These are phyloP conservation scores for Cephus pygmeus DNA, from an alignment of 2,888 invertebrate species.

Conservation along the genomic window DNA sequence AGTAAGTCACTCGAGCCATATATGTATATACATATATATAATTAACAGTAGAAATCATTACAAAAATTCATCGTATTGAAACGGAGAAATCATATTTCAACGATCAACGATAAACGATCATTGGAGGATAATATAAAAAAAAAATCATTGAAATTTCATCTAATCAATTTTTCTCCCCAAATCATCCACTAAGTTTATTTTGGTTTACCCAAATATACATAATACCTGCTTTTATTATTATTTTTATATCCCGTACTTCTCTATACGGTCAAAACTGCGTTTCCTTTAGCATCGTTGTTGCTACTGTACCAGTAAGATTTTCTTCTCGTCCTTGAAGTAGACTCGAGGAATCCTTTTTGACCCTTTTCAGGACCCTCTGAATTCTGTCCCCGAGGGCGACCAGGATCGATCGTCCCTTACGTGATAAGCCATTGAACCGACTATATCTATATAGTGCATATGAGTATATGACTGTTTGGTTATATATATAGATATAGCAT, in stretches of 20 bases:
- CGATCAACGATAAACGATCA: background rate
- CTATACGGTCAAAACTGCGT: background rate
- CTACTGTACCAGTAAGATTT: background rate
- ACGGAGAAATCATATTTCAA: background rate
- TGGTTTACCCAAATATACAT: background rate
- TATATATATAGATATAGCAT: too few relatives aligned
- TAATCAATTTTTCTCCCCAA: rapidly evolving
- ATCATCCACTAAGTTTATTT: background rate
- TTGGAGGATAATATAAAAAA: background rate
- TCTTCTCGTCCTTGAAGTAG: background rate
- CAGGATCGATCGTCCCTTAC: background rate
- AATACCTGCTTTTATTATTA: background rate
- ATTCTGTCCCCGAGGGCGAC: background rate
- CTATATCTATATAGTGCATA: background rate
- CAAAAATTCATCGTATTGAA: background rate
- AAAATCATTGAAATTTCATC: background rate
- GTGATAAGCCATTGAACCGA: background rate
- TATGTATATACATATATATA: too few relatives aligned
- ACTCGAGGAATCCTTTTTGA: background rate
- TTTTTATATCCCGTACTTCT: background rate
- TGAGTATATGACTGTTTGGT: background rate
- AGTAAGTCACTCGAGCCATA: background rate
- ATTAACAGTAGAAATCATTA: background rate
- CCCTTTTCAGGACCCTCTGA: background rate
- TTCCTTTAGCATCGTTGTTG: background rate